Evolutionary conservation across 1,140 invertebrate species (phyloP).

Genomic region (Trachymyrmex cornetzi): DNA sequence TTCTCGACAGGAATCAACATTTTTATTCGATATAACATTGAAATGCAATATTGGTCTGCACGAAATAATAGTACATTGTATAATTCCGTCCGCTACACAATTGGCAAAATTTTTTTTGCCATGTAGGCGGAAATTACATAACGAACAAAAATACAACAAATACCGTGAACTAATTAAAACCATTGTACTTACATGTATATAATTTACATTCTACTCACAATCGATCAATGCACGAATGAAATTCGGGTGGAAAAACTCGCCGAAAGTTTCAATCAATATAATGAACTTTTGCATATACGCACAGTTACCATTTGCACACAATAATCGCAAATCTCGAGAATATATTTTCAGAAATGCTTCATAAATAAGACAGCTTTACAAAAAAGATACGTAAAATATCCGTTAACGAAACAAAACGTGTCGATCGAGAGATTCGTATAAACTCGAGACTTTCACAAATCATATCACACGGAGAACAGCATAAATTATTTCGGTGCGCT

Average conservation of each 20-base stretch:
- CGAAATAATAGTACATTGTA: not conserved
- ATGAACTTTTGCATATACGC: constrained; percentile 20
- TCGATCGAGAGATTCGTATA: not conserved
- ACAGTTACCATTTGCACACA: not conserved
- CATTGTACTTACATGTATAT: not conserved
- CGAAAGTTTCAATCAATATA: constrained; percentile 31
- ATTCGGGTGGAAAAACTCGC: constrained; percentile 37
- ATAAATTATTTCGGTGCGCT: constrained; percentile 8
- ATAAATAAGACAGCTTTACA: too few species aligned
- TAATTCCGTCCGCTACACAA: constrained; percentile 2
- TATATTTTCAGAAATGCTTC: not conserved
- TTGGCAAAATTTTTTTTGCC: not conserved
- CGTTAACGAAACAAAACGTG: constrained; percentile 2
- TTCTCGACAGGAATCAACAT: not conserved
- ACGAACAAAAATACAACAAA: constrained; percentile 16
- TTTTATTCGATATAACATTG: constrained; percentile 3
- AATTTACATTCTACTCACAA: constrained; percentile 44
- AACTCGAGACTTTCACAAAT: not conserved
- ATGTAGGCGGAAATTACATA: constrained; percentile 5
- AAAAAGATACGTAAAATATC: not conserved
- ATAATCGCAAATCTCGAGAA: not conserved
- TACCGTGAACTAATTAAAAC: constrained; percentile 51
- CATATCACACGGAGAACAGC: too few species aligned
- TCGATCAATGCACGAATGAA: constrained; percentile 35
- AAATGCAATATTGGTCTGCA: not conserved